Conservation (phyloP, 2,888 invertebrate genomes). For the Prosopocoilus inquinatus region DNA sequence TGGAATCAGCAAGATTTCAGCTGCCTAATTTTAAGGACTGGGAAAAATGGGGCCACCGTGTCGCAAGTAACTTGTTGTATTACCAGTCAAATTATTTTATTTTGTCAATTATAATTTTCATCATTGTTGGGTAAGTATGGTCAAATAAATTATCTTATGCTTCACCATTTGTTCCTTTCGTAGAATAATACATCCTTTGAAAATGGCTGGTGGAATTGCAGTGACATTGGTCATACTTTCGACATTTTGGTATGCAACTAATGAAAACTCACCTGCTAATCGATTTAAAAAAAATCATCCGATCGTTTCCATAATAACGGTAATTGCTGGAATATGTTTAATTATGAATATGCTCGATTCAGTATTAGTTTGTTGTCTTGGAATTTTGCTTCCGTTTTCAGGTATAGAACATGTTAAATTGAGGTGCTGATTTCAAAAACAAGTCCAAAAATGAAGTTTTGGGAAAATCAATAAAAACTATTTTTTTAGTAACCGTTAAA, state of each 20-base stretch:
- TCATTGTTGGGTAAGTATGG: constrained; percentile 56
- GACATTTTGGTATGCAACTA: constrained; percentile 61
- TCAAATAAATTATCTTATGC: constrained; percentile 27
- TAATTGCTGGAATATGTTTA: constrained; percentile 58
- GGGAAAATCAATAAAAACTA: too few relatives aligned
- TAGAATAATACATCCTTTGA: constrained; percentile 56
- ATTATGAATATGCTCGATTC: constrained; percentile 66
- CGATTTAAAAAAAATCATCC: constrained; percentile 70
- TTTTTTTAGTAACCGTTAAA: too few relatives aligned
- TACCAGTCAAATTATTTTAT: constrained; percentile 86
- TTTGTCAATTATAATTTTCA: constrained; percentile 63
- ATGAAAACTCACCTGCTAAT: constrained; percentile 57
- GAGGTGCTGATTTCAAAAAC: too few relatives aligned
- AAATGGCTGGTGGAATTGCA: constrained; percentile 64
- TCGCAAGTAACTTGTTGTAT: constrained; percentile 75
- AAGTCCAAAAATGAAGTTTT: too few relatives aligned
- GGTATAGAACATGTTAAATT: constrained; percentile 51
- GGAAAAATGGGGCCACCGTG: constrained; percentile 80
- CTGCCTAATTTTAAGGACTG: constrained; percentile 73
- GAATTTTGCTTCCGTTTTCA: constrained; percentile 62
- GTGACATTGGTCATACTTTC: constrained; percentile 58
- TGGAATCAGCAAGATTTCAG: constrained; percentile 77
- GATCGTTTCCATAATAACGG: constrained; percentile 53
- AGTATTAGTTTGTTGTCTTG: constrained; percentile 66
- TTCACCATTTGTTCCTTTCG: background rate